A percentile compares a stretch with the other conserved stretches of the same genome.
Conservation (phyloP, 2,113 vertebrate species). For the Varanus salvator region DNA sequence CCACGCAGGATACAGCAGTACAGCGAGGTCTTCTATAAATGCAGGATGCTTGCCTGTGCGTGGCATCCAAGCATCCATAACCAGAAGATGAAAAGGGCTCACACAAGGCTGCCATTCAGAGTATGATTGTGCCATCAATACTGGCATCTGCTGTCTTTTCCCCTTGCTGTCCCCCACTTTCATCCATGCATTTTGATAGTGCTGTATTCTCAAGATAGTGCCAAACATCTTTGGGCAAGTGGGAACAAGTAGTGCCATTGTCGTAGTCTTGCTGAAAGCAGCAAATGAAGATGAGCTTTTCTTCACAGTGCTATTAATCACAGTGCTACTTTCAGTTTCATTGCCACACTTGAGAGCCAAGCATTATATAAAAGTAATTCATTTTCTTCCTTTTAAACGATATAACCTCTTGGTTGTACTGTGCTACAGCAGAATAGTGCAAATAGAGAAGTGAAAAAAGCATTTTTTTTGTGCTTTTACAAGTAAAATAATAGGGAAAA, state of each 20-base stretch:
- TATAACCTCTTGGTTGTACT: too few relatives aligned
- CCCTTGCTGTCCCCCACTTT: background rate
- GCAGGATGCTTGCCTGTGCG: background rate
- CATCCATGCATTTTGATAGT: background rate
- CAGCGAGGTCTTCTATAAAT: background rate
- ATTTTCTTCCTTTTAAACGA: too few relatives aligned
- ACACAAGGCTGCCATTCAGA: background rate
- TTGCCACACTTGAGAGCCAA: too few relatives aligned
- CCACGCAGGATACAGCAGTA: fast-evolving
- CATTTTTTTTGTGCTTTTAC: too few relatives aligned
- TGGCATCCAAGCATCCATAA: background rate
- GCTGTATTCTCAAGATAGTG: background rate
- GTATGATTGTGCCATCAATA: background rate
- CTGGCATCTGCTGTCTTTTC: background rate
- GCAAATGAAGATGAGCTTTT: background rate
- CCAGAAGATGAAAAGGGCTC: background rate
- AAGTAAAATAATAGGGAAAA: too few relatives aligned
- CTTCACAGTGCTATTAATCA: too few relatives aligned
- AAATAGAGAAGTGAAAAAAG: too few relatives aligned
- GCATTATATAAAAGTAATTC: too few relatives aligned
- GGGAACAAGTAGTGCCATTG: background rate
- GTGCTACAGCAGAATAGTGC: too few relatives aligned
- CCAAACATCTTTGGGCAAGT: background rate
- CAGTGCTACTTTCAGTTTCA: too few relatives aligned
- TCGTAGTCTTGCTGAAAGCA: background rate